These are phyloP conservation scores for Drosophila paracracens DNA, from an alignment of 2,888 invertebrate species.

Conservation along the genomic window DNA sequence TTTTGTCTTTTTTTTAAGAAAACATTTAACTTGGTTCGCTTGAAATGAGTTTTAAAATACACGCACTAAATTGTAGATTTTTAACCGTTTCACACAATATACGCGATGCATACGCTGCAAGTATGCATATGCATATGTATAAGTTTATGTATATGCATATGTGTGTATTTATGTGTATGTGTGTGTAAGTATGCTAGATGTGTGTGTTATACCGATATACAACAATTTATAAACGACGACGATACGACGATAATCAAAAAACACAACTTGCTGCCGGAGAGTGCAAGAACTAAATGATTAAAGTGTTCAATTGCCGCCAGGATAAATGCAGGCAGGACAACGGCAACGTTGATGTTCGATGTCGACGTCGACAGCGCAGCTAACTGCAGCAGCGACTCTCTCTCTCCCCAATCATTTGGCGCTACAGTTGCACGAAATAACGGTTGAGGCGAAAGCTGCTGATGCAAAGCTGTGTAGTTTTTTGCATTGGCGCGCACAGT, in stretches of 20 bases:
- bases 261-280: slow-evolving; percentile 86
- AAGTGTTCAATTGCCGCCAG: slow-evolving; percentile 74
- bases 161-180: slow-evolving; percentile 42
- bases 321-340: slow-evolving; percentile 81
- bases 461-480: slow-evolving; percentile 68
- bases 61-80: slow-evolving; percentile 64
- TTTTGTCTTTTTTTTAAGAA: slow-evolving; percentile 35
- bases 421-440: slow-evolving; percentile 53
- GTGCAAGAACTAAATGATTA: slow-evolving; percentile 86
- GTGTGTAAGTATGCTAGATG: slow-evolving; percentile 61
- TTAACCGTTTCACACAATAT: slow-evolving; percentile 59
- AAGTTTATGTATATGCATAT: slow-evolving; percentile 33
- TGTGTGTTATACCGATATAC: slow-evolving; percentile 78
- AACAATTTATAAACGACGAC: slow-evolving; percentile 81
- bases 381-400: slow-evolving; percentile 39
- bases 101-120: slow-evolving; percentile 24
- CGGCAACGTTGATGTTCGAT: slow-evolving; percentile 40
- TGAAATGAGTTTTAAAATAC: slow-evolving; percentile 68
- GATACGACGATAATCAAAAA: slow-evolving; percentile 83
- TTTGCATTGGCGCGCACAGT: slow-evolving; percentile 49
- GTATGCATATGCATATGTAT: slow-evolving; percentile 36
- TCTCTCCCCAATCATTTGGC: slow-evolving; percentile 19
- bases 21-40: slow-evolving; percentile 45
- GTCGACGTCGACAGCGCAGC: slow-evolving; percentile 33
- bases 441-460: slow-evolving; percentile 33